Percentiles rank a stretch among this genome's conserved stretches.
phyloP scores from a whole-genome alignment of 2,797 vertebrate genomes.

The Triplophysa bombifrons region DNA sequence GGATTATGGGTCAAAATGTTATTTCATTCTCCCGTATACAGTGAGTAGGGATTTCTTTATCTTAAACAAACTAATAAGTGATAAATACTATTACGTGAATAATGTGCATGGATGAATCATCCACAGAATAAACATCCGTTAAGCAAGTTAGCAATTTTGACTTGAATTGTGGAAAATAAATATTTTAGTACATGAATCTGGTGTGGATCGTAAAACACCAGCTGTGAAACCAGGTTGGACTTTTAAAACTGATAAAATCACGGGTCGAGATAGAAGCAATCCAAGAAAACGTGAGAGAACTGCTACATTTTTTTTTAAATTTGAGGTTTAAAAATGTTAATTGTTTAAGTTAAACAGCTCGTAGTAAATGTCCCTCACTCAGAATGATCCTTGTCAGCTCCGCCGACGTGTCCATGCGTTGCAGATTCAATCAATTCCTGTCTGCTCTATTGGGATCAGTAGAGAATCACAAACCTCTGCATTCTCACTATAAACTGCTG shows the following conservation, averaged over 20 bases:
- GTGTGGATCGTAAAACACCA: neutral
- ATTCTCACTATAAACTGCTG: conserved; percentile 8
- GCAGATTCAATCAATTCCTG: neutral
- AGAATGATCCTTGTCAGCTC: no score
- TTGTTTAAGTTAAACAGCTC: neutral
- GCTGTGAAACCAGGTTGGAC: neutral
- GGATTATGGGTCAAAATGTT: conserved; percentile 33
- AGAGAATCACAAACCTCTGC: conserved; percentile 34
- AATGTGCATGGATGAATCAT: neutral
- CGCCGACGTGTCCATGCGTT: neutral
- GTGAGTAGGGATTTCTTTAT: neutral
- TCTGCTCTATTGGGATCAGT: conserved; percentile 1
- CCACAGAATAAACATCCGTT: neutral
- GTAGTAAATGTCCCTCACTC: neutral
- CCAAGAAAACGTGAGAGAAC: neutral
- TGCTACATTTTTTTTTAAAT: neutral
- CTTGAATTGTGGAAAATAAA: neutral
- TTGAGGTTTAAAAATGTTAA: no score
- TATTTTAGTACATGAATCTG: neutral
- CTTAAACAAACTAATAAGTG: no score
- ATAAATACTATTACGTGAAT: neutral
- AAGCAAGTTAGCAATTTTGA: neutral
- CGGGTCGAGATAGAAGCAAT: neutral
- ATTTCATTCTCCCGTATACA: conserved; percentile 1
- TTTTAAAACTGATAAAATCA: neutral